These are phyloP conservation scores for Lasioglossum marginatum DNA, from an alignment of 2,888 invertebrate species.

Conservation along the genomic window DNA sequence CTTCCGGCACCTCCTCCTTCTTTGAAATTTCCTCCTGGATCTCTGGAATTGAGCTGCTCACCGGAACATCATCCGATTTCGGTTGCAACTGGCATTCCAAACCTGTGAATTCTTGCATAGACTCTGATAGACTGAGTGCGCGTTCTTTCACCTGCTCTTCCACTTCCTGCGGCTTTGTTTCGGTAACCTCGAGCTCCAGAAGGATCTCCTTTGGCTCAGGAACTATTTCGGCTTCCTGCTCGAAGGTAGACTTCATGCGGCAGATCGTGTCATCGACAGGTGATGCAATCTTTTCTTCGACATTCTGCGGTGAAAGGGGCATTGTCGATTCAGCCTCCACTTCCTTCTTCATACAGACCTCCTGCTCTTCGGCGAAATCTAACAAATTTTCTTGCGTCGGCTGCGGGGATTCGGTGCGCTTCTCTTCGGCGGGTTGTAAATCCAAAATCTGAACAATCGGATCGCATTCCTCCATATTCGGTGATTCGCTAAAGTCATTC, in stretches of 20 bases:
- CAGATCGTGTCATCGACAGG: constrained; percentile 30
- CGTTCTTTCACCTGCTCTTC: neutral
- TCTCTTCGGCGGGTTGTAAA: neutral
- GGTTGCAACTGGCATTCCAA: constrained; percentile 75
- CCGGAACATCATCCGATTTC: constrained; percentile 42
- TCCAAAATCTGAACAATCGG: neutral
- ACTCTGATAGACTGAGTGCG: constrained; percentile 74
- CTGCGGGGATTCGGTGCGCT: neutral
- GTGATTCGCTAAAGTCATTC: neutral
- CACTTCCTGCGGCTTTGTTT: neutral
- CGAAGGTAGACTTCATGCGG: neutral
- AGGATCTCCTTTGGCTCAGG: neutral
- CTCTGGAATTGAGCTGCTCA: constrained; percentile 23
- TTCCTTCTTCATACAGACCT: constrained; percentile 1
- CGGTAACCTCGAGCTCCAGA: constrained; percentile 1
- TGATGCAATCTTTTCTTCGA: neutral
- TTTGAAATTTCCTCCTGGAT: constrained; percentile 1
- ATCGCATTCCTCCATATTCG: neutral
- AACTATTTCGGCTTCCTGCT: neutral
- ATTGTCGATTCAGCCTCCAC: constrained; percentile 8
- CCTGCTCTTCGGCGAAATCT: constrained; percentile 29
- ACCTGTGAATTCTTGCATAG: constrained; percentile 79
- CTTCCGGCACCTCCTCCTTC: constrained; percentile 12
- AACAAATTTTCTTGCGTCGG: constrained; percentile 24
- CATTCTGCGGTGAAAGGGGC: constrained; percentile 14